Base-by-base conservation (phyloP, 2,888 invertebrate genomes). In the Odiellus spinosus region DNA sequence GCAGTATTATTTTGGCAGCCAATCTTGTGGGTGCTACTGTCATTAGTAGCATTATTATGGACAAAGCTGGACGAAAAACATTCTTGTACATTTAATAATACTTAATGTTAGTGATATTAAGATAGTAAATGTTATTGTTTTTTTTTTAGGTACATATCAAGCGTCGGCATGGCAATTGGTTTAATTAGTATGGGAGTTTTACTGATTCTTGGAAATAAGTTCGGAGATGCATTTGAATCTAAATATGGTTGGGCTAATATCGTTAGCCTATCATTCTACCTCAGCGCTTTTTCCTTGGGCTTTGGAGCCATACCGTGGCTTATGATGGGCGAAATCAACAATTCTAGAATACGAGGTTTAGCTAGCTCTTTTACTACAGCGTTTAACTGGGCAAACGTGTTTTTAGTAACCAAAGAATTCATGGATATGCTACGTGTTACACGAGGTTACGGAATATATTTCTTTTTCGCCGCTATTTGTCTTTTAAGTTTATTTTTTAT, bases 271-370 rank as follows among this genome's bases (percentile, higher is more conserved):
- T 79, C 87, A 33, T 68, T 86, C 44, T 90, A 82, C 65, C 83
- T 88, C 4, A 68, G 86, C 44, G 85, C 84, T 21, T 90, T 90
- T 65, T 85, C 86, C 0, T 69, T 87, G 45, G 88, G 83, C 15
- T 86, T 81, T 59, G 84, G 82, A 0, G 83, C 83, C 1, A 80
- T 84, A 58, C 82, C 82, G 2, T 84, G 85, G 85, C 78, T 82
- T n/a, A 87, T 87, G 86, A 78, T 88, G 76, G 86, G 87, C 47
- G 88, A 88, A 69, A 84, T 88, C 56, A 68, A 91, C 60, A 85
- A 93, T 44, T 69, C 76, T 0, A 82, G 80, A 63, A 85, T 90
- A 49, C 75, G 90, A 52, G 90, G 91, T 1, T 75, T 82, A 0
- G 90, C 91, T 0, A 88, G 88, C 19, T 85, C 88, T 1, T 67